phyloP scores from a whole-genome alignment of 1,140 invertebrate species.

The Drosophila sproati region DNA sequence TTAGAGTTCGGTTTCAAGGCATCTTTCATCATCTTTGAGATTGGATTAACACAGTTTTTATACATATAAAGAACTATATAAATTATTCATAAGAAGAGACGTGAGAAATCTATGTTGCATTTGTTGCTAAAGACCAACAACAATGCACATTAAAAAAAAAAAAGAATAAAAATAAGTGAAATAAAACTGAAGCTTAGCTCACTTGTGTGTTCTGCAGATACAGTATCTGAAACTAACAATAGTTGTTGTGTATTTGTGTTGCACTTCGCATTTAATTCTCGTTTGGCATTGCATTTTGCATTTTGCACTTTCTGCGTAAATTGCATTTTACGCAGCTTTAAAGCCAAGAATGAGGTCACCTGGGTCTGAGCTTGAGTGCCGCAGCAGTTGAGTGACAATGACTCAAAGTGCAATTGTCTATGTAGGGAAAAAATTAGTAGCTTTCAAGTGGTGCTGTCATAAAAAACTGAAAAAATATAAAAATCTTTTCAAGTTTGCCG shows the following conservation, averaged over 20 bases:
- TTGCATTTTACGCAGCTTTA: slow-evolving; percentile 66
- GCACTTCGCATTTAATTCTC: slow-evolving; percentile 32
- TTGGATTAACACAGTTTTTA: too few species aligned
- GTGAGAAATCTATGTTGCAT: too few species aligned
- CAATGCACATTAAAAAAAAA: too few species aligned
- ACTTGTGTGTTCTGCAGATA: background rate
- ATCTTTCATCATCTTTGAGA: too few species aligned
- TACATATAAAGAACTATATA: too few species aligned
- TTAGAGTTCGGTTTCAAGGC: too few species aligned
- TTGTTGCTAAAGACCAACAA: too few species aligned
- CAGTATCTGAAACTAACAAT: background rate
- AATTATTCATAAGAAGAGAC: too few species aligned
- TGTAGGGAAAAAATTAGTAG: slow-evolving; percentile 38
- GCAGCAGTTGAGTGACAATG: slow-evolving; percentile 8
- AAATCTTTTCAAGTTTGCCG: slow-evolving; percentile 71
- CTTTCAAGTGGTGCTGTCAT: slow-evolving; percentile 28
- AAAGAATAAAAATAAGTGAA: too few species aligned
- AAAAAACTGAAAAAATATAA: background rate
- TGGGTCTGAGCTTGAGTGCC: background rate
- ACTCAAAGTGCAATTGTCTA: slow-evolving; percentile 68
- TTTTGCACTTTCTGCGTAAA: slow-evolving; percentile 51
- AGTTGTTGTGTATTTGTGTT: slow-evolving; percentile 4
- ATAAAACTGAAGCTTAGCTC: too few species aligned
- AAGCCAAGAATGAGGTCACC: slow-evolving; percentile 65
- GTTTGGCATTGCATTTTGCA: slow-evolving; percentile 25